Conservation (phyloP, 2,113 vertebrate genomes). For the Piprites chloris region DNA sequence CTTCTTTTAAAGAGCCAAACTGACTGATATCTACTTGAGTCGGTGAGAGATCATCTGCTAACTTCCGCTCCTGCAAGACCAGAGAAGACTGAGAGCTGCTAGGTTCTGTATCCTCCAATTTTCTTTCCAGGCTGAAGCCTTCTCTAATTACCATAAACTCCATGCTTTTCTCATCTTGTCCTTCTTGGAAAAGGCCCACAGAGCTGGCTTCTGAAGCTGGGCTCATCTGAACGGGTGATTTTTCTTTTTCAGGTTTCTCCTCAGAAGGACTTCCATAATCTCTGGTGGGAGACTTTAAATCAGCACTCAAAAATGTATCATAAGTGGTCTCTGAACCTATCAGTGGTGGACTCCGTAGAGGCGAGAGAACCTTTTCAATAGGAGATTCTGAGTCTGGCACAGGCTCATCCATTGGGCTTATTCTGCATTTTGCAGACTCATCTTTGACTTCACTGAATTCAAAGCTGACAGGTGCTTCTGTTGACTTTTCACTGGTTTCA, state of each 20-base stretch:
- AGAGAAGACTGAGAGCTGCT: slow-evolving; percentile 65
- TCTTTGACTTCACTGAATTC: slow-evolving; percentile 88
- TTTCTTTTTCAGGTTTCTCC: slow-evolving; percentile 63
- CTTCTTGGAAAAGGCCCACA: slow-evolving; percentile 63
- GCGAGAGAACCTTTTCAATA: slow-evolving; percentile 77
- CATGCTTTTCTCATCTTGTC: slow-evolving; percentile 70
- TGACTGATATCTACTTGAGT: slow-evolving; percentile 79
- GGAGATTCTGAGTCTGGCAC: slow-evolving; percentile 80
- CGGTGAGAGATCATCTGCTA: slow-evolving; percentile 76
- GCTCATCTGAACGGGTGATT: slow-evolving; percentile 65
- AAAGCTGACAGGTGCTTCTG: slow-evolving; percentile 67
- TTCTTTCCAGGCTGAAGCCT: slow-evolving; percentile 60
- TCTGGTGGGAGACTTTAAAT: slow-evolving; percentile 62
- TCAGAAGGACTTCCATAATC: slow-evolving; percentile 48
- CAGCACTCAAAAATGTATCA: slow-evolving; percentile 73
- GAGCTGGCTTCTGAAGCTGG: slow-evolving; percentile 71
- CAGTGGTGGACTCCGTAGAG: slow-evolving; percentile 78
- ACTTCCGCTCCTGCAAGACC: slow-evolving; percentile 72
- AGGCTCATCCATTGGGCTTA: slow-evolving; percentile 86
- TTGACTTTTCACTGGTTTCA: slow-evolving; percentile 65
- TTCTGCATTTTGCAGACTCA: slow-evolving; percentile 73
- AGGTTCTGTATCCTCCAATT: slow-evolving; percentile 59
- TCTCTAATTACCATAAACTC: slow-evolving; percentile 71
- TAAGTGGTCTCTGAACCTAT: slow-evolving; percentile 74
- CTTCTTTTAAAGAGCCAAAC: slow-evolving; percentile 86